These are phyloP conservation scores for Operophtera brumata DNA, from an alignment of 2,888 invertebrate genomes.

Conservation along the genomic window DNA sequence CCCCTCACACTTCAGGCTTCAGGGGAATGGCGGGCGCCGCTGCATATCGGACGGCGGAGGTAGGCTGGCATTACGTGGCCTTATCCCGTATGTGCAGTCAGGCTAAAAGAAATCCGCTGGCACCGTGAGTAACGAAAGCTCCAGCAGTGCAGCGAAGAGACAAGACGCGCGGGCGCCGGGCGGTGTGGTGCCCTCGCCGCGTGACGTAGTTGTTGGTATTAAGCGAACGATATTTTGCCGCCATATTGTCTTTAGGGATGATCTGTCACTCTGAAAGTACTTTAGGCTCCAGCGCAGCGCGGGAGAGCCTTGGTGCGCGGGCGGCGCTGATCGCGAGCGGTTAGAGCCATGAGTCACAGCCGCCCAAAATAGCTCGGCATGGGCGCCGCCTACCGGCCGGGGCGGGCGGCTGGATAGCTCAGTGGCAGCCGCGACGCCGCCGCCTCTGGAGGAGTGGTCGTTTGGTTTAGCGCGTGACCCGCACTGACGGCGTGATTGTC, in stretches of 20 bases:
- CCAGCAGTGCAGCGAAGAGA: too few species aligned
- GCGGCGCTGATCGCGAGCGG: conserved; percentile 65
- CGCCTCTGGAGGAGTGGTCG: conserved; percentile 71
- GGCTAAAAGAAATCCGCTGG: too few species aligned
- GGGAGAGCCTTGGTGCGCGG: conserved; percentile 68
- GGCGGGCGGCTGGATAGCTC: conserved; percentile 75
- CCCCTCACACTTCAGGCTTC: too few species aligned
- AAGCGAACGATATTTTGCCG: too few species aligned
- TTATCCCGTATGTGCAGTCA: too few species aligned
- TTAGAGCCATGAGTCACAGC: conserved; percentile 72
- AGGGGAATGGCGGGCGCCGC: too few species aligned
- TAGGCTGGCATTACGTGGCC: too few species aligned
- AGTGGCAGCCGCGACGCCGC: conserved; percentile 77
- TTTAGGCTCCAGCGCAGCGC: conserved; percentile 53
- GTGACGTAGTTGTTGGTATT: too few species aligned
- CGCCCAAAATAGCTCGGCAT: conserved; percentile 73
- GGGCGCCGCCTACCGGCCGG: conserved; percentile 80
- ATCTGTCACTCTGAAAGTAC: neutral
- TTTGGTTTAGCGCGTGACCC: conserved; percentile 57
- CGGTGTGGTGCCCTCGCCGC: too few species aligned
- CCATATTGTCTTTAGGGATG: neutral
- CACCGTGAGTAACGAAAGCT: too few species aligned
- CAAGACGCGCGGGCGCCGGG: too few species aligned
- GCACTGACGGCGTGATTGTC: conserved; percentile 51
- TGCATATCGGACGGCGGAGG: too few species aligned